These are phyloP conservation scores for Hestina assimilis DNA, from an alignment of 1,140 invertebrate species.

Conservation along the genomic window DNA sequence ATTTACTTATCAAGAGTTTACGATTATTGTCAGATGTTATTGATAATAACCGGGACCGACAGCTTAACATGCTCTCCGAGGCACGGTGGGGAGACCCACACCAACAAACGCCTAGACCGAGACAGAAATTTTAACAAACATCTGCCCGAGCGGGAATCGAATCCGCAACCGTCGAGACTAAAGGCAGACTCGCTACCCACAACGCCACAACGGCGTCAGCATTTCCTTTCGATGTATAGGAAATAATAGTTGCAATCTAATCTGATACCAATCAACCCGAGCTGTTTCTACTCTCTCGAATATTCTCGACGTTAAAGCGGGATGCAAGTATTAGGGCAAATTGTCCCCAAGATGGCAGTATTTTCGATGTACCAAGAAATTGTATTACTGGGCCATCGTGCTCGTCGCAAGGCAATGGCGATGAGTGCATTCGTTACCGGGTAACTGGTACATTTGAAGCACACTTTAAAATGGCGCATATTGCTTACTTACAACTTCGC, in stretches of 20 bases:
- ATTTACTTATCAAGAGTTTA: too few relatives aligned
- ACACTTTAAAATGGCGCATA: conserved; percentile 34
- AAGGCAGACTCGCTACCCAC: too few relatives aligned
- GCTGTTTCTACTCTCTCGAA: conserved; percentile 11
- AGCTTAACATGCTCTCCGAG: too few relatives aligned
- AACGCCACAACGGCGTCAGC: too few relatives aligned
- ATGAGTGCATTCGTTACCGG: conserved; percentile 66
- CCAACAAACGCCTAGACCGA: too few relatives aligned
- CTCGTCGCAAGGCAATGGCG: conserved; percentile 43
- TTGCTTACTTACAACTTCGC: neutral
- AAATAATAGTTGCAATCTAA: conserved; percentile 7
- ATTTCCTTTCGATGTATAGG: conserved; percentile 14
- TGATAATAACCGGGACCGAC: too few relatives aligned
- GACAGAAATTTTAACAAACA: too few relatives aligned
- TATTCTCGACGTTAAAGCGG: conserved; percentile 28
- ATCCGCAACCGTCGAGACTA: too few relatives aligned
- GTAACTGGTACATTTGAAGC: conserved; percentile 48
- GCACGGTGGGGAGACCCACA: too few relatives aligned
- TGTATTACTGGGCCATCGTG: conserved; percentile 62
- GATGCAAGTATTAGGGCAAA: conserved; percentile 62
- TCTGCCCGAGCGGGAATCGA: too few relatives aligned
- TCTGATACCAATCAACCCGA: conserved; percentile 21
- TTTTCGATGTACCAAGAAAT: conserved; percentile 54
- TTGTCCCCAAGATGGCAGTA: conserved; percentile 68
- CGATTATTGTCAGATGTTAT: too few relatives aligned